A percentile compares a stretch with the other conserved stretches of the same genome.
Evolutionary conservation across 2,888 invertebrate species (phyloP).

Genomic region (Mythimna impura): DNA sequence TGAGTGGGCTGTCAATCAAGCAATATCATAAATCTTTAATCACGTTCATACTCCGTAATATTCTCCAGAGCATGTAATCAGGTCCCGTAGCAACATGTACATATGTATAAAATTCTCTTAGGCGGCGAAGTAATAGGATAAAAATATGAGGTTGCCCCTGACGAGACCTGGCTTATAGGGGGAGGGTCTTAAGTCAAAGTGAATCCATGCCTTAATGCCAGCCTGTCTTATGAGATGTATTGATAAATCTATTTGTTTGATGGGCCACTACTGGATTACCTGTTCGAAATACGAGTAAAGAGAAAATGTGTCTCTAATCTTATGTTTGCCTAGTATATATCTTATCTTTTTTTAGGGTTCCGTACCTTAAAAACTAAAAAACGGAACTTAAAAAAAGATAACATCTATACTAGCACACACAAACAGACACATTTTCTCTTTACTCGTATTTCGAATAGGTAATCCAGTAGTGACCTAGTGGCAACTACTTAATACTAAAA

Average conservation of each 20-base stretch:
- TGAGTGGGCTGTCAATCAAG: neutral
- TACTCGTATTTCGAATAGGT: too few species aligned
- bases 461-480: too few species aligned
- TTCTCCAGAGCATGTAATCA: slow-evolving; percentile 21
- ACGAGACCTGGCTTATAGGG: slow-evolving; percentile 35
- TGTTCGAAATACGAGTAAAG: slow-evolving; percentile 9
- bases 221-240: slow-evolving; percentile 30
- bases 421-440: too few species aligned
- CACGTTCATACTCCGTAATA: slow-evolving; percentile 1
- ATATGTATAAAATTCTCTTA: slow-evolving; percentile 20
- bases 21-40: slow-evolving; percentile 4
- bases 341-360: neutral
- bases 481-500: too few species aligned
- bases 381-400: too few species aligned
- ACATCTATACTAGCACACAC: too few species aligned
- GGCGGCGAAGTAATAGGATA: slow-evolving; percentile 39
- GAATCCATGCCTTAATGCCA: slow-evolving; percentile 31
- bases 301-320: slow-evolving; percentile 37
- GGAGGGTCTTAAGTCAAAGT: slow-evolving; percentile 23
- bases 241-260: slow-evolving; percentile 37
- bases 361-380: too few species aligned
- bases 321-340: neutral
- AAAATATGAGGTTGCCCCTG: slow-evolving; percentile 20
- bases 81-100: slow-evolving; percentile 30
- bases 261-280: slow-evolving; percentile 41